Evolutionary conservation across 2,797 vertebrate genomes (phyloP), one percentile per base, ranked within the genome.

Genomic region (Ptychadena robeensis): DNA sequence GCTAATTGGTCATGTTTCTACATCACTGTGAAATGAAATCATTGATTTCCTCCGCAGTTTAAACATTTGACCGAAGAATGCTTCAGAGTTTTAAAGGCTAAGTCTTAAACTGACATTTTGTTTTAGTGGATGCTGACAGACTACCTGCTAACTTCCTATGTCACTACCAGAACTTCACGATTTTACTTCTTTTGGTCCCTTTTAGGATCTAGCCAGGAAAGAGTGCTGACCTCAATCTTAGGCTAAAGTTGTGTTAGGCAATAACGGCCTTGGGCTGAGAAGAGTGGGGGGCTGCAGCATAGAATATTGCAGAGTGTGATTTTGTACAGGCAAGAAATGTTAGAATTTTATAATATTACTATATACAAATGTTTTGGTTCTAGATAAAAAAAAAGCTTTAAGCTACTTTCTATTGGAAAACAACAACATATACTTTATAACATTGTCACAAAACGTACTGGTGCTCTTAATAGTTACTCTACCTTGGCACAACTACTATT

Each of bases 401-500:
- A 10, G n/a, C 10, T 0, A 27, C 12, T 61, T 61, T 15, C 11
- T 9, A 12, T 4, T 61, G 3, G 9, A 27, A 61, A 22, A 25
- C 8, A 61, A 28, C 9, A 25, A 61, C 59, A 28, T 61, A 61
- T 61, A 25, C 25, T 27, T 61, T 61, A 61, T 27, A 25, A 28
- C 9, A 61, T 25, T 27, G 28, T 61, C 27, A 61, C 27, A 10
- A 25, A 9, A 9, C 7, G 11, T 28, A 28, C 2, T 4, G 15
- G 10, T 28, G 25, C n/a, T 25, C 59, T 2, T 27, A 8, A 25
- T 61, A 25, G 27, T 61, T 61, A 53, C 48, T 74, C 2, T 59
- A 85, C 79, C 73, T 40, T 81, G 87, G 84, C 79, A 86, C 4
- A 73, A 30, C 5, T 35, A 70, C 64, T 5, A 2, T 80, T 27